A percentile compares a stretch with the other conserved stretches of the same genome.
Conservation (phyloP, 2,888 invertebrate species). For the Drosophila demipolita region DNA sequence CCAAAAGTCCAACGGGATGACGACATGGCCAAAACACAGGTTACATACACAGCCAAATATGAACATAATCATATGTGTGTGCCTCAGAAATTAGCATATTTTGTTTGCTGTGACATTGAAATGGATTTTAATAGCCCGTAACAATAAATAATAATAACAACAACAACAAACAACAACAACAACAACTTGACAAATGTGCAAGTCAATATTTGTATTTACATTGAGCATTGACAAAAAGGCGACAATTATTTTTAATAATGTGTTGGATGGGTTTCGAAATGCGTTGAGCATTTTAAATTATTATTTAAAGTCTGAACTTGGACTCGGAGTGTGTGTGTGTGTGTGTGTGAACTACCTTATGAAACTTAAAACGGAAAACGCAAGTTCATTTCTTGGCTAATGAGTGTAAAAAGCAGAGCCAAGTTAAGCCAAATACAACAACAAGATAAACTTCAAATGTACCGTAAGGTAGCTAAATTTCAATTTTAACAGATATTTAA, state of each 20-base stretch:
- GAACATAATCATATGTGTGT: constrained; percentile 21
- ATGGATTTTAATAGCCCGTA: constrained; percentile 72
- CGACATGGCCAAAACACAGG: constrained; percentile 51
- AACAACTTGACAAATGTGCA: constrained; percentile 30
- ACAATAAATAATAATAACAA: constrained; percentile 50
- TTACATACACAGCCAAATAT: constrained; percentile 26
- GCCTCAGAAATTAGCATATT: constrained; percentile 71
- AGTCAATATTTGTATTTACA: constrained; percentile 45
- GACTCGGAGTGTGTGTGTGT: neutral
- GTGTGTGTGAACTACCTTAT: constrained; percentile 62
- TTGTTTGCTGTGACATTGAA: constrained; percentile 76
- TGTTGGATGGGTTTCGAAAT: constrained; percentile 29
- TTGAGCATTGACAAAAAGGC: constrained; percentile 36
- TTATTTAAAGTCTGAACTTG: constrained; percentile 15
- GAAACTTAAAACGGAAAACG: constrained; percentile 53
- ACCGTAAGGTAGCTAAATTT: constrained; percentile 67
- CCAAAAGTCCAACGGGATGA: constrained; percentile 55
- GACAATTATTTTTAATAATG: constrained; percentile 53
- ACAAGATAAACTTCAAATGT: constrained; percentile 27
- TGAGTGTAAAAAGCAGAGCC: constrained; percentile 63
- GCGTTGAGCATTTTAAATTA: constrained; percentile 45
- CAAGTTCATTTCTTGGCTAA: constrained; percentile 70
- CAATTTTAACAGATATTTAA: constrained; percentile 69
- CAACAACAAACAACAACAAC: constrained; percentile 20
- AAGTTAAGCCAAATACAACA: constrained; percentile 8